phyloP scores from a whole-genome alignment of 2,888 invertebrate genomes.

The Polyploca ridens region DNA sequence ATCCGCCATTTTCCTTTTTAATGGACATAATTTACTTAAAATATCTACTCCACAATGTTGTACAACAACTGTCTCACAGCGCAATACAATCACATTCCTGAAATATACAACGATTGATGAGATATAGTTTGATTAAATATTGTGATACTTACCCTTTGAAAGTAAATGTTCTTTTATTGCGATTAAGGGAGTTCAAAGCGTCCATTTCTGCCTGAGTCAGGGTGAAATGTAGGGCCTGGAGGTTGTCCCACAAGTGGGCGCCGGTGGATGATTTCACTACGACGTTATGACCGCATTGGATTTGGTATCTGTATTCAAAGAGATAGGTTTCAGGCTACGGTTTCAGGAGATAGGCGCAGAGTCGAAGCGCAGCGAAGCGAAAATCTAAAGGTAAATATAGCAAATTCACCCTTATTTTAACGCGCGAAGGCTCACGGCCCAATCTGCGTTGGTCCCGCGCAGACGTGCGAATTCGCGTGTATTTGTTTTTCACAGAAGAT shows the following conservation, averaged over 20 bases:
- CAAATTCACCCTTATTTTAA: not conserved
- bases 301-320: constrained; percentile 57
- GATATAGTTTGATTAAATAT: not conserved
- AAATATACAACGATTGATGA: not conserved
- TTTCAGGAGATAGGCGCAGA: too few species aligned
- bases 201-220: constrained; percentile 47
- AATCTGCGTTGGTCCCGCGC: too few species aligned
- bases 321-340: constrained; percentile 8
- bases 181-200: constrained; percentile 58
- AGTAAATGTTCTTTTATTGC: constrained; percentile 58
- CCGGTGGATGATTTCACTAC: constrained; percentile 61
- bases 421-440: too few species aligned
- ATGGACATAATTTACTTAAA: too few species aligned
- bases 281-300: constrained; percentile 53
- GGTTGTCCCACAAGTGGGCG: constrained; percentile 58
- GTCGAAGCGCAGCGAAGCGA: not conserved
- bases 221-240: constrained; percentile 46
- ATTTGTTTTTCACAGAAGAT: too few species aligned
- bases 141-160: constrained; percentile 56
- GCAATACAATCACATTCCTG: not conserved
- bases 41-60: too few species aligned
- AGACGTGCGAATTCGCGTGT: too few species aligned
- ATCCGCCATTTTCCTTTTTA: too few species aligned
- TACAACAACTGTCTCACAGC: too few species aligned
- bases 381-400: too few species aligned